Base-by-base conservation (phyloP, 1,140 invertebrate genomes). In the Drosophila nebulosa region DNA sequence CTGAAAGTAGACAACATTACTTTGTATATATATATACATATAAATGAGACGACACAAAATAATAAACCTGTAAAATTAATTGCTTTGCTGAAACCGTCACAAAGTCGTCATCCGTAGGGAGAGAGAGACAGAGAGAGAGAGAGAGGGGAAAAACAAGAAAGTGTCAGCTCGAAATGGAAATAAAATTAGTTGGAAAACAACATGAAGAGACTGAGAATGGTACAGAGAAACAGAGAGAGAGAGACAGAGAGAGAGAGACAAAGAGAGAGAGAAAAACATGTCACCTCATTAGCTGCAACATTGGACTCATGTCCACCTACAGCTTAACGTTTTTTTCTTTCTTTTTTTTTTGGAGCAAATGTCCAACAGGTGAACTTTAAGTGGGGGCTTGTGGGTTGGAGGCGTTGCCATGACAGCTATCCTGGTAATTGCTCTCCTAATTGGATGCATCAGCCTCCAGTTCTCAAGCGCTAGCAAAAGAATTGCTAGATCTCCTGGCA, bases 61-160 rank as follows among this genome's bases (percentile, higher is more conserved):
- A 85, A 77, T 79, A 84, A 85, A 77, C 76, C 80, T 77, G 70
- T 26, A 64, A 74, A 85, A 77, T 84, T 85, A 85, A 85, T 85
- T 85, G 81, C 80, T 60, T 42, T 16, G 16, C 16, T 46, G 39
- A 46, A 42, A 60, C 58, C 58, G 58, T 39, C 10, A 59, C 24
- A 26, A 27, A 53, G 26, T 24, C 22, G 21, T 24, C 22, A 46
- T 46, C 39, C 18, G 39, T 7, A 42, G 39, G 16, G 7, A 46
- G 39, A 10, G 18, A 3, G 18, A 21, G 18, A 10, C 1, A 1
- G 0, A 46, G 16, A 2, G 10, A 6, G 6, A 36, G 12, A 4
- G 35, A 14, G 14, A 36, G n/a, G 1, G n/a, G 14, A n/a, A 46
- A 46, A 46, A 21, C 39, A 46, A 46, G 39, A 46, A 46, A 46